These are phyloP conservation scores for Mustela lutreola DNA, from an alignment of 2,113 vertebrate species.

Conservation along the genomic window DNA sequence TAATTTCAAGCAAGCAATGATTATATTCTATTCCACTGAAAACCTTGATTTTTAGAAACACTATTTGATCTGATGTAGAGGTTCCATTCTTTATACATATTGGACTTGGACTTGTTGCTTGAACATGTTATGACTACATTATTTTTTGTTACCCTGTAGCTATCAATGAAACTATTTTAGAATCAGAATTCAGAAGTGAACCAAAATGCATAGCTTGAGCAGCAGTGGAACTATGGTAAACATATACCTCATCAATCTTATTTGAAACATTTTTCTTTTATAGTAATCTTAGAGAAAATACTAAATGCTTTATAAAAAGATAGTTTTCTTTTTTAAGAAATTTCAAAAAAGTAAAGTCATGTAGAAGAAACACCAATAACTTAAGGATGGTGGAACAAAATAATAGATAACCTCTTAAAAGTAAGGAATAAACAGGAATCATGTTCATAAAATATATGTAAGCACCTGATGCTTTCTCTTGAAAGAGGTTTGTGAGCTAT, in stretches of 20 bases:
- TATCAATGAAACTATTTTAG: neutral
- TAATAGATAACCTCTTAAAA: neutral
- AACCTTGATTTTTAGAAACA: neutral
- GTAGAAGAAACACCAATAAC: constrained; percentile 12
- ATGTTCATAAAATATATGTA: neutral
- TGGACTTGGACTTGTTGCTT: neutral
- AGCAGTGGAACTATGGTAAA: neutral
- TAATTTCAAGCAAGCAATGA: neutral
- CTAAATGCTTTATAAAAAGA: neutral
- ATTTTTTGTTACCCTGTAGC: neutral
- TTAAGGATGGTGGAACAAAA: neutral
- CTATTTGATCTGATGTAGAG: neutral
- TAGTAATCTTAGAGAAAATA: constrained; percentile 34
- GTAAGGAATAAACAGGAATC: neutral
- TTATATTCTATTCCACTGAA: neutral
- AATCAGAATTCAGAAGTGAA: neutral
- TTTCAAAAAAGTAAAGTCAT: constrained; percentile 34
- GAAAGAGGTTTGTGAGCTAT: neutral
- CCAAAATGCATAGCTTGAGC: neutral
- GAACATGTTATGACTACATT: neutral
- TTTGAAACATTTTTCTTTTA: neutral
- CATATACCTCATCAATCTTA: neutral
- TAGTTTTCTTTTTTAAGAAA: neutral
- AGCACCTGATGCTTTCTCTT: neutral
- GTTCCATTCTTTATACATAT: neutral